Conservation (phyloP, 2,113 vertebrate species). For the Prunella fulvescens region DNA sequence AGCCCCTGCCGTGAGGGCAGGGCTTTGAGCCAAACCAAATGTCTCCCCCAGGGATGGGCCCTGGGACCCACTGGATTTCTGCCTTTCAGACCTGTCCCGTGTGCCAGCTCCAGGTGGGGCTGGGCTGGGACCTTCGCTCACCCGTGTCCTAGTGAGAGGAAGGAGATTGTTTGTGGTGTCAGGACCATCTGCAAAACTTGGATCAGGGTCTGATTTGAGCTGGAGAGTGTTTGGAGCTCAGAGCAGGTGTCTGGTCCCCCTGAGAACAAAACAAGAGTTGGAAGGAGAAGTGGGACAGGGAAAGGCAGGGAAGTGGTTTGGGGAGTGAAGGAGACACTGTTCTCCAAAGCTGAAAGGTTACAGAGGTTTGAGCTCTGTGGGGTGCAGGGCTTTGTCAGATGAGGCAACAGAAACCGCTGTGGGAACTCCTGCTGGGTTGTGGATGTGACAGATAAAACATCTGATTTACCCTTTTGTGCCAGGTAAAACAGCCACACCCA, state of each 20-base stretch:
- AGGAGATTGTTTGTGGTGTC: neutral
- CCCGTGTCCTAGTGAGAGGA: neutral
- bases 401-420: neutral
- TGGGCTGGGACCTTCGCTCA: neutral
- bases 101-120: neutral
- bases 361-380: neutral
- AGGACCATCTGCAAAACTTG: neutral
- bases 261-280: neutral
- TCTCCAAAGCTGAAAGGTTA: neutral
- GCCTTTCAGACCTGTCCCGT: neutral
- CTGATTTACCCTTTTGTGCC: neutral
- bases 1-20: neutral
- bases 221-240: neutral
- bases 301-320: neutral
- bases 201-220: neutral
- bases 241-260: neutral
- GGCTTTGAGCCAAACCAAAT: neutral
- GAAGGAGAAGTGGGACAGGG: neutral
- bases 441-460: neutral
- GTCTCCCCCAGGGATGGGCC: neutral
- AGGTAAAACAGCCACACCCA: neutral
- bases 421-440: neutral
- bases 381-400: neutral
- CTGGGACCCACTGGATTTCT: accelerated
- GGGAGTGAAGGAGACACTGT: neutral